These are phyloP conservation scores for Pristionchus mayeri DNA, from an alignment of 2,888 invertebrate species.

Conservation along the genomic window DNA sequence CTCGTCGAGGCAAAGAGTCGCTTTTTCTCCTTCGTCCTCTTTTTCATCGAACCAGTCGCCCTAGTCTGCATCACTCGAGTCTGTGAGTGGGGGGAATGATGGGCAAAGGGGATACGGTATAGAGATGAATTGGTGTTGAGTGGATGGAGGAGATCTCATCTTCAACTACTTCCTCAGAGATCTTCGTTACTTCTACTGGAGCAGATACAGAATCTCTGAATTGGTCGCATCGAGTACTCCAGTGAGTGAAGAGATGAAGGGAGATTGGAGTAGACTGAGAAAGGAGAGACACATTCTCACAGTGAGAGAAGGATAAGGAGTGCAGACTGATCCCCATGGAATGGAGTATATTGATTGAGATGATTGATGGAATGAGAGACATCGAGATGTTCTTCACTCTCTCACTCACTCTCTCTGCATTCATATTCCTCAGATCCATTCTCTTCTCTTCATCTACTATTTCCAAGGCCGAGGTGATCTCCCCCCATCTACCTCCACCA, in stretches of 20 bases:
- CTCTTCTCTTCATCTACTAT: neutral
- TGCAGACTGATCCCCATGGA: neutral
- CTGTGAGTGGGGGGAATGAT: neutral
- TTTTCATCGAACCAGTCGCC: neutral
- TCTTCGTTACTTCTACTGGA: neutral
- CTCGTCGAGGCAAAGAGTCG: neutral
- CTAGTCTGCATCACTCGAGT: neutral
- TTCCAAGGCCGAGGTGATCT: neutral
- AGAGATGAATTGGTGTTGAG: neutral
- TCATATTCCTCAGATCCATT: conserved; percentile 20
- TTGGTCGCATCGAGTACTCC: neutral
- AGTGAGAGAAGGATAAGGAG: neutral
- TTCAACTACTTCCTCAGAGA: neutral
- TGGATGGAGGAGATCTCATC: neutral
- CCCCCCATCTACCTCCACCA: neutral
- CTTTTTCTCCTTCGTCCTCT: neutral
- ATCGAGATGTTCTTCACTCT: conserved; percentile 16
- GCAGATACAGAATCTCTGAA: neutral
- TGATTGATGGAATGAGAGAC: neutral
- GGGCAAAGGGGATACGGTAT: neutral
- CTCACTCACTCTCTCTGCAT: neutral
- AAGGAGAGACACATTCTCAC: neutral
- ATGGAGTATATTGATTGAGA: neutral
- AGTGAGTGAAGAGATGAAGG: conserved; percentile 13
- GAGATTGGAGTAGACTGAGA: neutral